Base-by-base conservation (phyloP, 2,888 invertebrate genomes). In the Scaptomyza caliginosa region DNA sequence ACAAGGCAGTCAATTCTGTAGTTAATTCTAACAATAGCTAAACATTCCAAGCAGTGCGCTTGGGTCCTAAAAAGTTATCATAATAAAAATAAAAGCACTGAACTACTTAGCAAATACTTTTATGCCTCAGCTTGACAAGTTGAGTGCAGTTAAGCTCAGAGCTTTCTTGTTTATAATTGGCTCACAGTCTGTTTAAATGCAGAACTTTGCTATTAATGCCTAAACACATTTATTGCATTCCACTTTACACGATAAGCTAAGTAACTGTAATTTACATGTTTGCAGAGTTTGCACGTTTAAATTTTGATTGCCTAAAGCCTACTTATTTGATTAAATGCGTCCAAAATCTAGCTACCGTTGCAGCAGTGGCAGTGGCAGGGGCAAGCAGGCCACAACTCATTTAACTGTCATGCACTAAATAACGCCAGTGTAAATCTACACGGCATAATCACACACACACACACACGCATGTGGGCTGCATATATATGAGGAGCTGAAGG, bases 391-490 rank as follows among this genome's bases (percentile, higher is more conserved):
- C 84, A 83, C 88, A 82, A 82, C 88, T 82, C 88, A 82, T 88
- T 82, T 82, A 88, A 76, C 86, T 82, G 81, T 88, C 81, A 82
- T 82, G 81, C 81, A 82, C 88, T 88, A 82, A 82, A 82, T 82
- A 82, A 88, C 84, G 77, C 49, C 54, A 49, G 50, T 81, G 70
- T 67, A 80, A 85, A 78, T 85, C 87, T 69, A 65, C 74, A 84
- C 65, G 57, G 50, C 70, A 57, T 49, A 51, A 39, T 39, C 42
- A 8, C 30, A 24, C 48, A 39, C 28, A 16, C 39, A 62, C 46
- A 55, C 34, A 51, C 16, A 23, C 45, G 28, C 23, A 48, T 34
- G 56, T 28, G 42, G 13, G 34, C 6, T 23, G 46, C n/a, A 34
- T 60, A 40, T 30, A 30, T 43, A 51, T 16, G 54, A 24, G 34